These are phyloP conservation scores for Otolemur garnettii DNA, from an alignment of 2,113 vertebrate species.

Conservation along the genomic window DNA sequence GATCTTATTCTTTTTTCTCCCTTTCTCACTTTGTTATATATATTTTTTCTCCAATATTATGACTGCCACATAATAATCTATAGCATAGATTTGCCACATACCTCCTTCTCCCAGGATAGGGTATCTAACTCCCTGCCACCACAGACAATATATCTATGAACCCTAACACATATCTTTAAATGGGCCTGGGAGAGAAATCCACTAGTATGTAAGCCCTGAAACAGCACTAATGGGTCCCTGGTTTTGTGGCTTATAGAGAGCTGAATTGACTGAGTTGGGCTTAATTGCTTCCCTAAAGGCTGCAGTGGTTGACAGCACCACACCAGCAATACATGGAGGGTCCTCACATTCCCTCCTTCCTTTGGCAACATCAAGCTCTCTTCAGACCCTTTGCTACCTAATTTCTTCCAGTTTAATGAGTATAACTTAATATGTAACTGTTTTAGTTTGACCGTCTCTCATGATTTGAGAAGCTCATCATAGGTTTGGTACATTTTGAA, in stretches of 20 bases:
- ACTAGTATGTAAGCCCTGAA: neutral
- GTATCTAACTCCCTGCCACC: neutral
- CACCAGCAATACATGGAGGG: neutral
- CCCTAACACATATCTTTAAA: neutral
- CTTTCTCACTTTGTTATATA: neutral
- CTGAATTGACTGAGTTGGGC: neutral
- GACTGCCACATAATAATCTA: neutral
- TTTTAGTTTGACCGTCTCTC: neutral
- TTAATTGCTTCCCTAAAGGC: neutral
- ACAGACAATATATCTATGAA: neutral
- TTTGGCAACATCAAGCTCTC: neutral
- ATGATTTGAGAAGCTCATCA: neutral
- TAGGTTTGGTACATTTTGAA: neutral
- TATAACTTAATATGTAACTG: neutral
- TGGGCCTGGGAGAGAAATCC: neutral
- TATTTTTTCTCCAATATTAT: neutral
- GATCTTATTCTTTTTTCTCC: neutral
- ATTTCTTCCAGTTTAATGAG: neutral
- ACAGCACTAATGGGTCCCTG: neutral
- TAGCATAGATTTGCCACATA: neutral
- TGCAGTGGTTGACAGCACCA: fast-evolving
- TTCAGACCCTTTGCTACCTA: neutral
- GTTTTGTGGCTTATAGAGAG: neutral
- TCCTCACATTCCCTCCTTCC: neutral
- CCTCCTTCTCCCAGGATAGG: neutral